Conservation (phyloP, 2,113 vertebrate species). For the Struthio camelus region DNA sequence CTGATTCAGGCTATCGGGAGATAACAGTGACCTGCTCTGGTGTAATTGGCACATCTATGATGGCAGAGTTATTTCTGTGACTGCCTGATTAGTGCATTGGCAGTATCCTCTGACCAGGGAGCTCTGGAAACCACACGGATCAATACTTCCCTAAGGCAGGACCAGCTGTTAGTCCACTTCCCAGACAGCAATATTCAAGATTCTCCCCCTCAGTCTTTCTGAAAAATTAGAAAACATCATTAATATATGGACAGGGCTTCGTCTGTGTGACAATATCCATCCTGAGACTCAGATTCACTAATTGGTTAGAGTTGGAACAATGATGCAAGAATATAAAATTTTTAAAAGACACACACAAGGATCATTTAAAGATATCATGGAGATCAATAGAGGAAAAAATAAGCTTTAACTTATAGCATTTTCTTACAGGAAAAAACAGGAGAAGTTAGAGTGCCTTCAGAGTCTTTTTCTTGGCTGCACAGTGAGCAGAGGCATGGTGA, state of each 20-base stretch:
- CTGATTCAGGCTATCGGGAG: neutral
- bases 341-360: neutral
- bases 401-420: neutral
- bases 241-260: neutral
- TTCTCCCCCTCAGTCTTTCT: neutral
- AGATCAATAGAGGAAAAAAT: neutral
- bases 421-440: neutral
- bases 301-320: neutral
- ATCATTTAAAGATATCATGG: neutral
- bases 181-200: neutral
- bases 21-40: neutral
- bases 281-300: neutral
- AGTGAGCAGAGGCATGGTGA: neutral
- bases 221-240: neutral
- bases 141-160: neutral
- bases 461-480: neutral
- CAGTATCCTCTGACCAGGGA: neutral
- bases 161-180: neutral
- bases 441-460: neutral
- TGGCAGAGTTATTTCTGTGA: neutral
- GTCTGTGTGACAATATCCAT: neutral
- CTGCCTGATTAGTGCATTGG: neutral
- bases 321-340: neutral
- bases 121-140: neutral
- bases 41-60: neutral